Evolutionary conservation across 2,113 vertebrate species (phyloP).

Genomic region (Albula glossodonta): DNA sequence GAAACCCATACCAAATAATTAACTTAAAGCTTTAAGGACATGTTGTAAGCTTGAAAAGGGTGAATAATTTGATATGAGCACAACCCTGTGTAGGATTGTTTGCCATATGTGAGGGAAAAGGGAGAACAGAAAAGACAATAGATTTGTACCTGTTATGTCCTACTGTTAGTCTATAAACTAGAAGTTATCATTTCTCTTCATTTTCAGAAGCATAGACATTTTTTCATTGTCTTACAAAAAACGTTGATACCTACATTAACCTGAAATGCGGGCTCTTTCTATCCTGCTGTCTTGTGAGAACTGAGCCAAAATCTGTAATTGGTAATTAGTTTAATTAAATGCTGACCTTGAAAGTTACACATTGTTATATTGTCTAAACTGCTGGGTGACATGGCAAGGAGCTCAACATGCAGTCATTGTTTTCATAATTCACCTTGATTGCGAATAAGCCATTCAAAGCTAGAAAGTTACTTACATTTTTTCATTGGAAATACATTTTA

Average conservation of each 20-base stretch:
- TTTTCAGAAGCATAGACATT: too few relatives aligned
- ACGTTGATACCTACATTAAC: background rate
- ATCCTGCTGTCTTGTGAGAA: background rate
- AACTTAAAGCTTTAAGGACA: background rate
- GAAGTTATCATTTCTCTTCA: too few relatives aligned
- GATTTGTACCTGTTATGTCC: too few relatives aligned
- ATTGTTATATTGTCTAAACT: background rate
- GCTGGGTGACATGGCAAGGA: background rate
- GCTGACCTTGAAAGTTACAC: conserved; percentile 1
- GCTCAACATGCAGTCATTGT: background rate
- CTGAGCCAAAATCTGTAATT: background rate
- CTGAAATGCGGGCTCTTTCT: background rate
- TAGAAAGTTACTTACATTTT: background rate
- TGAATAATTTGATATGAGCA: background rate
- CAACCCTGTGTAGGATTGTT: background rate
- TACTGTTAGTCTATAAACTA: too few relatives aligned
- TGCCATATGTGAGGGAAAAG: too few relatives aligned
- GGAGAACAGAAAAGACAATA: too few relatives aligned
- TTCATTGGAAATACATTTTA: background rate
- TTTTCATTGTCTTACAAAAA: too few relatives aligned
- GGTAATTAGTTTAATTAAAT: conserved; percentile 19
- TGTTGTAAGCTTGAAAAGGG: background rate
- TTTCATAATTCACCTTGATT: background rate
- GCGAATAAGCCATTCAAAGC: background rate
- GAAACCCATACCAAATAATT: background rate